Conservation (phyloP, 2,113 vertebrate species). For the Nothobranchius kuhntae region DNA sequence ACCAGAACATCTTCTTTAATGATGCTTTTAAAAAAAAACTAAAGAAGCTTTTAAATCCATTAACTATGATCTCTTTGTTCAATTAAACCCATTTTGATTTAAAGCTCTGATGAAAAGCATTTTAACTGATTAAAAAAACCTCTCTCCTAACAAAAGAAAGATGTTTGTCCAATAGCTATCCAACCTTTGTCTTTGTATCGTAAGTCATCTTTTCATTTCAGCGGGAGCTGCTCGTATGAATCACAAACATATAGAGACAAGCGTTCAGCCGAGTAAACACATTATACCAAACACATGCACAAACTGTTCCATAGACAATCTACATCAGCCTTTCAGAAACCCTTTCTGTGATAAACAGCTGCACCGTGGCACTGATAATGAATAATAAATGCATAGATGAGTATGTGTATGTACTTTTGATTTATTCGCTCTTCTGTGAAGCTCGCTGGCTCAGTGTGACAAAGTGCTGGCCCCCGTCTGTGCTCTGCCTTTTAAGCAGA, state of each 20-base stretch:
- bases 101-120: slow-evolving; percentile 1
- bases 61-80: slow-evolving; percentile 9
- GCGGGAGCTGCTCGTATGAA: slow-evolving; percentile 51
- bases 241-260: slow-evolving; percentile 43
- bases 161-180: slow-evolving; percentile 27
- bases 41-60: background rate
- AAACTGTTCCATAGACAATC: slow-evolving; percentile 21
- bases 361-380: slow-evolving; percentile 53
- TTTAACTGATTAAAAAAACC: too few relatives aligned
- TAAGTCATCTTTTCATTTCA: slow-evolving; percentile 39
- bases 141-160: background rate
- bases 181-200: slow-evolving; percentile 27
- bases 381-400: slow-evolving; percentile 68
- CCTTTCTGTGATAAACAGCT: slow-evolving; percentile 57
- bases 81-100: slow-evolving; percentile 6
- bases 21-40: background rate
- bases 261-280: slow-evolving; percentile 49
- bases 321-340: slow-evolving; percentile 43
- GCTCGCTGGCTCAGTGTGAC: slow-evolving; percentile 32
- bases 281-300: slow-evolving; percentile 6
- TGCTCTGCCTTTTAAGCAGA: slow-evolving; percentile 51
- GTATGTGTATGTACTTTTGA: slow-evolving; percentile 53
- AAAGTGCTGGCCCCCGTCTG: slow-evolving; percentile 32
- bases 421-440: slow-evolving; percentile 52
- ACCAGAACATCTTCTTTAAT: too few relatives aligned